Evolutionary conservation across 2,888 invertebrate genomes (phyloP).

Genomic region (Ichneumoninae sp.): DNA sequence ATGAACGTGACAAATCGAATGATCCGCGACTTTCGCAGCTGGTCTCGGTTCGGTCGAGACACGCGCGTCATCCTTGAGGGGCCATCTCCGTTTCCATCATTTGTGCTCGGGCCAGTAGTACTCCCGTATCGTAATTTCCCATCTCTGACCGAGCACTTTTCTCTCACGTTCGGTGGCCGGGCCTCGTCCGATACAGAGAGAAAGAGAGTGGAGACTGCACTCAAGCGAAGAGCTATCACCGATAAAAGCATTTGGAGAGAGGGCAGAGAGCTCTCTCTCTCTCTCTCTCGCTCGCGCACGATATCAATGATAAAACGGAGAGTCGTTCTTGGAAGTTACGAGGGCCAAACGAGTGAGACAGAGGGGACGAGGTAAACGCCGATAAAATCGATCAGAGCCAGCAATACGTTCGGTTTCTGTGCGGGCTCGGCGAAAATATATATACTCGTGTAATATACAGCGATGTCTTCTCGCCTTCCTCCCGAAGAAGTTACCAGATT

Average conservation of each 20-base stretch:
- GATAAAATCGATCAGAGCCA: conserved; percentile 70
- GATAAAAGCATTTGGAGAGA: conserved; percentile 71
- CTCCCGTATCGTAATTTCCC: conserved; percentile 70
- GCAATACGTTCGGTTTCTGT: conserved; percentile 40
- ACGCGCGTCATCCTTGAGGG: conserved; percentile 49
- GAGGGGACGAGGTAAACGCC: conserved; percentile 53
- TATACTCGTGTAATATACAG: conserved; percentile 42
- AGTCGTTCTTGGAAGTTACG: conserved; percentile 62
- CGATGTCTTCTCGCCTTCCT: conserved; percentile 12
- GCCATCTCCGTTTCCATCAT: conserved; percentile 68
- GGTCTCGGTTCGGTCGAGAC: conserved; percentile 2
- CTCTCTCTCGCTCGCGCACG: conserved; percentile 31
- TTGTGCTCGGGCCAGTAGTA: conserved; percentile 34
- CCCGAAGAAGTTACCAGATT: conserved; percentile 15
- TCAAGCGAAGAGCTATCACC: conserved; percentile 71
- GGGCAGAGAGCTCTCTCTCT: not conserved
- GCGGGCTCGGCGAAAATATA: conserved; percentile 26
- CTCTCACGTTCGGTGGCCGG: conserved; percentile 34
- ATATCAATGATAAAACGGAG: conserved; percentile 73
- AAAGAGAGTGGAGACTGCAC: conserved; percentile 60
- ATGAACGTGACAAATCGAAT: conserved; percentile 41
- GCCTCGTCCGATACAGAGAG: conserved; percentile 46
- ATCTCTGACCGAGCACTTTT: conserved; percentile 72
- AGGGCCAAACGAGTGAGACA: conserved; percentile 46
- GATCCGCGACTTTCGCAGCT: conserved; percentile 45